Base-by-base conservation (phyloP, 2,888 invertebrate genomes). In the Drosophila setosimentum region DNA sequence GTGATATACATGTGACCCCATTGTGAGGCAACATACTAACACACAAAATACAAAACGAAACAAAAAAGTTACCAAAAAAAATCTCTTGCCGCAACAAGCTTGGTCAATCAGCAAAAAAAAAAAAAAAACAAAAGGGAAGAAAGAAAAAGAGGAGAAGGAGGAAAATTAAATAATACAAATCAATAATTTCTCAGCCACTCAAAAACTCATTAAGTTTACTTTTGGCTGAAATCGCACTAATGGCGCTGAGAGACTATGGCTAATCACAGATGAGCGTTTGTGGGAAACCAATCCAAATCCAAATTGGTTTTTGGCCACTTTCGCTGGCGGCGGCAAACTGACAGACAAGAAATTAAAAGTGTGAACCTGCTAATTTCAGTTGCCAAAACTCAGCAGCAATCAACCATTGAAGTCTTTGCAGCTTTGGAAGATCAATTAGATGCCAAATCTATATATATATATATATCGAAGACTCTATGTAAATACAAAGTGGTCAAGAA, bases 141-240 rank as follows among this genome's bases (percentile, higher is more conserved):
- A 24, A 45, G 24, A 45, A 45, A 16, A 8, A 16, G 45, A 24
- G 24, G 24, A 24, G 8, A 16, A 2, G 42, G n/a, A 24, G n/a
- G 6, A 40, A 24, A 24, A 24, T 4, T 8, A 24, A 45, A 63
- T 64, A 58, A 61, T 54, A 57, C 68, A 63, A 75, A 85, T 85
- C 88, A 85, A 87, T 85, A 87, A 79, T 76, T 87, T 85, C 73
- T 72, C 68, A 80, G 87, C 87, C 77, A 79, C 80, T 87, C 84
- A 82, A 87, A 83, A 82, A 72, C 70, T 80, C 87, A 87, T 87
- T 87, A 87, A 49, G 65, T 75, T 62, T 53, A 62, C 68, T 76
- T 82, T 64, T 67, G 57, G 57, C 71, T 40, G 71, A 61, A 76
- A 59, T 80, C 55, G 24, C 66, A 40, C 76, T 73, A 73, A 78